Percentiles rank a stretch among this genome's conserved stretches.
These are phyloP conservation scores for Buphagus erythrorhynchus DNA, from an alignment of 2,797 vertebrate genomes.

Conservation along the genomic window DNA sequence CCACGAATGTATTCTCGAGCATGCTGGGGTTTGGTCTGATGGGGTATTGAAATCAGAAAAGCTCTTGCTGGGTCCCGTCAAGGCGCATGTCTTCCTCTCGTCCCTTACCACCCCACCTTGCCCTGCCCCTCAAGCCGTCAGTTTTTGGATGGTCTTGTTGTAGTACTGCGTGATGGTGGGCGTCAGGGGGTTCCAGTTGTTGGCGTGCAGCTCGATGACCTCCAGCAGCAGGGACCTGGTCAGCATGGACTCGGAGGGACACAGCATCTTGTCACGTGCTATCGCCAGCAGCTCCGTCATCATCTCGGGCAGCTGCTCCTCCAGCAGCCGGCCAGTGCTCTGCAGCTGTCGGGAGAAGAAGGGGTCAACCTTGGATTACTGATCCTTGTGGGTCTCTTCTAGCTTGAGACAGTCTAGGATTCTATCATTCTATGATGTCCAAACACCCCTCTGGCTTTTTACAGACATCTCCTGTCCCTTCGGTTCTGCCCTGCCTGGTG, in stretches of 20 bases:
- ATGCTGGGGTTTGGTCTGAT: constrained; percentile 73
- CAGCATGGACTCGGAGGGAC: constrained; percentile 93
- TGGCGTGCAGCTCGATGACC: constrained; percentile 97
- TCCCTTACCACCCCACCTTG: constrained; percentile 67
- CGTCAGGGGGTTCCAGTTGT: constrained; percentile 94
- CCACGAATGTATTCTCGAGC: constrained; percentile 54
- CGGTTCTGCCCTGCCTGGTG: neutral
- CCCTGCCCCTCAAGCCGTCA: constrained; percentile 84
- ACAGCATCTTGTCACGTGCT: constrained; percentile 96
- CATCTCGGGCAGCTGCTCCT: constrained; percentile 97
- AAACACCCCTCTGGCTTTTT: rapidly evolving
- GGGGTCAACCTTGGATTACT: neutral
- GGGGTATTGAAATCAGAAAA: constrained; percentile 70
- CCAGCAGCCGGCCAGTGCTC: constrained; percentile 92
- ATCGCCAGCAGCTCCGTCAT: constrained; percentile 93
- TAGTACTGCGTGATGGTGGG: constrained; percentile 97
- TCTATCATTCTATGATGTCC: neutral
- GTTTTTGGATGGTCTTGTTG: constrained; percentile 98
- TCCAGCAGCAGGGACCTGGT: constrained; percentile 96
- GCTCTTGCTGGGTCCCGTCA: neutral
- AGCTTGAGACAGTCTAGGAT: neutral
- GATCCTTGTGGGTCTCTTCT: neutral
- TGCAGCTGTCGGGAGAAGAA: constrained; percentile 85
- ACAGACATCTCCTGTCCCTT: neutral
- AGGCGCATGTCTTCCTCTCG: constrained; percentile 54